Evolutionary conservation across 1,140 invertebrate genomes (phyloP).

Genomic region (Macrobrachium nipponense): DNA sequence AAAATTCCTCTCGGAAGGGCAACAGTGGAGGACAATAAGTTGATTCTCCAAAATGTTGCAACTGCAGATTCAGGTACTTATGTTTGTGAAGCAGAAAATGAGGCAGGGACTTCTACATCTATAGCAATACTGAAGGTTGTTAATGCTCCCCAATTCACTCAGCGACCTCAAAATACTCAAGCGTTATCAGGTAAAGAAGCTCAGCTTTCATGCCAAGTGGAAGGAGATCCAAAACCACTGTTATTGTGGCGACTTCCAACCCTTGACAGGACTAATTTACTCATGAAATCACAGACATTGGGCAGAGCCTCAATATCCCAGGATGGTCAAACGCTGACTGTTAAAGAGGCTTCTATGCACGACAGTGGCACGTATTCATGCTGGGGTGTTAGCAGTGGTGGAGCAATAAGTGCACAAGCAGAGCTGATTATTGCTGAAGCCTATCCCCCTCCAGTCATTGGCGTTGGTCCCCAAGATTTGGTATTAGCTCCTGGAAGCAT

Average conservation of each 20-base stretch:
- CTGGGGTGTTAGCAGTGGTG: conserved; percentile 43
- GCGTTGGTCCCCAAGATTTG: conserved; percentile 32
- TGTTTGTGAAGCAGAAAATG: conserved; percentile 42
- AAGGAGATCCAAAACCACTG: conserved; percentile 33
- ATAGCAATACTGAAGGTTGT: conserved; percentile 23
- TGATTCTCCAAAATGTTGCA: conserved; percentile 11
- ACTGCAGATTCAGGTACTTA: conserved; percentile 32
- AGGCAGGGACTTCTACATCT: conserved; percentile 22
- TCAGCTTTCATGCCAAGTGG: conserved; percentile 18
- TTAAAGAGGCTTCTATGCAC: conserved; percentile 14
- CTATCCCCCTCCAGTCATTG: conserved; percentile 32
- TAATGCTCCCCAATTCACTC: conserved; percentile 32
- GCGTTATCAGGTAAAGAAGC: conserved; percentile 25
- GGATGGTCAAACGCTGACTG: conserved; percentile 4
- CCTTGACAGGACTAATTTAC: conserved; percentile 31
- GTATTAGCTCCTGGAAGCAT: conserved; percentile 18
- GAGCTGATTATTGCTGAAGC: conserved; percentile 23
- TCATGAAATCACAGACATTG: background rate
- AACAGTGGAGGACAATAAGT: conserved; percentile 17
- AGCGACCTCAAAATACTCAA: conserved; percentile 40
- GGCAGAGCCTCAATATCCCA: conserved; percentile 22
- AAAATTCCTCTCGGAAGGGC: conserved; percentile 30
- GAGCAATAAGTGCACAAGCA: conserved; percentile 28
- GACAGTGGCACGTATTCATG: conserved; percentile 41
- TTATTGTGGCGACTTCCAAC: conserved; percentile 40